These are phyloP conservation scores for Perithous albicinctus DNA, from an alignment of 2,888 invertebrate species.

Conservation along the genomic window DNA sequence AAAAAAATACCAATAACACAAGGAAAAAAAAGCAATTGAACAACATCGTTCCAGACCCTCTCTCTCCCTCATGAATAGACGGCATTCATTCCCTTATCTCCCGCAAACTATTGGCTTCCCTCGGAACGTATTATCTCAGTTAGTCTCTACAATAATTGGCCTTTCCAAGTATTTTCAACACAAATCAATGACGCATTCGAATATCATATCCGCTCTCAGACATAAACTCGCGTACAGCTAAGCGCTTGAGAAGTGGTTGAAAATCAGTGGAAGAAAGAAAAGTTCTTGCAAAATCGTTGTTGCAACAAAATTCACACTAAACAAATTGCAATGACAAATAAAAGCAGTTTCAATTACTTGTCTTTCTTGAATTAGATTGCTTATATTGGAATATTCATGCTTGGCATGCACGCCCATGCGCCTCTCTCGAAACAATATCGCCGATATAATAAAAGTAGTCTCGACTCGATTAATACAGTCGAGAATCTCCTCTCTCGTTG, in stretches of 20 bases:
- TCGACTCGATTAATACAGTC: no score
- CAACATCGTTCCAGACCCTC: constrained; percentile 33
- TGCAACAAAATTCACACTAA: not conserved
- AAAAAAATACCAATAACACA: constrained; percentile 20
- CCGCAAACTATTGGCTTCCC: constrained; percentile 22
- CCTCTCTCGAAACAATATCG: constrained; percentile 61
- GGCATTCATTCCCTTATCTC: constrained; percentile 53
- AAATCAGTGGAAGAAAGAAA: no score
- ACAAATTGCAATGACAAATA: constrained; percentile 36
- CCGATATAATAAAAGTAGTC: constrained; percentile 10
- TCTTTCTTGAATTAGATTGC: not conserved
- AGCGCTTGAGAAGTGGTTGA: not conserved
- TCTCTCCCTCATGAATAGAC: constrained; percentile 38
- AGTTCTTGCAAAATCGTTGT: no score
- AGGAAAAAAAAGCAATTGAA: not conserved
- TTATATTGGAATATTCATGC: constrained; percentile 29
- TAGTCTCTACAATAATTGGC: constrained; percentile 12
- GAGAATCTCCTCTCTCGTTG: no score
- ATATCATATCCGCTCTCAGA: not conserved
- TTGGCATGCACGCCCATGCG: constrained; percentile 69
- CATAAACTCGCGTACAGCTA: not conserved
- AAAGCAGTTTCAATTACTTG: no score
- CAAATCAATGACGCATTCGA: constrained; percentile 22
- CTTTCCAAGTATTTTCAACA: not conserved
- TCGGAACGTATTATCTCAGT: constrained; percentile 31